A percentile compares a stretch with the other conserved stretches of the same genome.
Conservation (phyloP, 2,888 invertebrate genomes). For the Eupeodes luniger region DNA sequence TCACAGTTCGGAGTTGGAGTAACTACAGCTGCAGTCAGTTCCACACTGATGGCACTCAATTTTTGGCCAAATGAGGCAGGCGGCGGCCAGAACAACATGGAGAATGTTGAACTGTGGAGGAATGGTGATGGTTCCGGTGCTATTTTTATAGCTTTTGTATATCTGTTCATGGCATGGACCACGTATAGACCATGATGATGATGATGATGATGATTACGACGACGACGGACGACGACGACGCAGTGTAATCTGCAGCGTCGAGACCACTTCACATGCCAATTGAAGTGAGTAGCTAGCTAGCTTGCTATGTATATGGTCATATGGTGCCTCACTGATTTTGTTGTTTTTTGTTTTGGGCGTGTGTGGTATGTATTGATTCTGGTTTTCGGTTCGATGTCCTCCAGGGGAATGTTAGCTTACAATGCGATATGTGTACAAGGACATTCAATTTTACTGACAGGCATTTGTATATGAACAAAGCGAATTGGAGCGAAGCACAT, state of each 20-base stretch:
- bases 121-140: conserved; percentile 43
- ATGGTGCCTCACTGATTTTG: conserved; percentile 59
- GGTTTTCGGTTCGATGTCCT: conserved; percentile 72
- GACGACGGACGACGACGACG: conserved; percentile 30
- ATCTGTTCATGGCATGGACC: not conserved
- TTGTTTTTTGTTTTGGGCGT: conserved; percentile 47
- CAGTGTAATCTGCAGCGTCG: conserved; percentile 57
- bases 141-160: conserved; percentile 58
- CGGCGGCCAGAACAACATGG: conserved; percentile 32
- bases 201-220: conserved; percentile 14
- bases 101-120: conserved; percentile 28
- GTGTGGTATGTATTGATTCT: conserved; percentile 63
- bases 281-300: conserved; percentile 48
- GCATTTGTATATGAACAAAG: conserved; percentile 38
- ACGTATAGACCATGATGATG: not conserved
- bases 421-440: conserved; percentile 64
- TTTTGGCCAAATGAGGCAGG: conserved; percentile 63
- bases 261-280: conserved; percentile 72
- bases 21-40: not conserved
- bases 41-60: conserved; percentile 19
- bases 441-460: conserved; percentile 64
- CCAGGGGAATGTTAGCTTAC: conserved; percentile 67
- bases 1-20: not conserved
- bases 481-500: conserved; percentile 27
- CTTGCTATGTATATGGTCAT: too few relatives aligned